Conservation (phyloP, 2,888 invertebrate genomes). For the Cartodere bifasciata region DNA sequence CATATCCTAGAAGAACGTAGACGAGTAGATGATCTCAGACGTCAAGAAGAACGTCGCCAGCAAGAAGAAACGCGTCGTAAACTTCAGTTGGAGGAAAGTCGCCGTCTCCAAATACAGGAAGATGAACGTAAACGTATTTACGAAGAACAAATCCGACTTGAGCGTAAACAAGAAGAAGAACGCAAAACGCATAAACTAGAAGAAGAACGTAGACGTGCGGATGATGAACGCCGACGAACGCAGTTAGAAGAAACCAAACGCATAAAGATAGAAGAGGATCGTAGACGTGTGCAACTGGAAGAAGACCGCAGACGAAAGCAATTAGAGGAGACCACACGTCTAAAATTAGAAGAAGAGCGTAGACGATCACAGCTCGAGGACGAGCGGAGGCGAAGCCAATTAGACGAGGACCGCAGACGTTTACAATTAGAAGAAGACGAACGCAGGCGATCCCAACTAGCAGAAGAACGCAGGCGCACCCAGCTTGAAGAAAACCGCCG, state of each 20-base stretch:
- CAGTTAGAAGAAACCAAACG: conserved; percentile 1
- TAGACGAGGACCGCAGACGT: conserved; percentile 20
- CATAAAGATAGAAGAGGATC: conserved; percentile 3
- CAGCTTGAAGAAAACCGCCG: conserved; percentile 15
- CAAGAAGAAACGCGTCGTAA: conserved; percentile 13
- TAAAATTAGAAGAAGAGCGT: conserved; percentile 5
- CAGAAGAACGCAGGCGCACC: conserved; percentile 8
- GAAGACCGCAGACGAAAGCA: conserved; percentile 13
- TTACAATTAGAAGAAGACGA: too few species aligned
- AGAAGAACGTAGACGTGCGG: conserved; percentile 13
- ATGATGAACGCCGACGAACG: conserved; percentile 9
- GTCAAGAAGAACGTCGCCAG: conserved; percentile 9
- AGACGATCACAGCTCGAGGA: conserved; percentile 11
- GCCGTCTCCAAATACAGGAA: conserved; percentile 12
- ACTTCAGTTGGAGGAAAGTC: too few species aligned
- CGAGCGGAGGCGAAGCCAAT: conserved; percentile 9
- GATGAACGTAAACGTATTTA: conserved; percentile 14
- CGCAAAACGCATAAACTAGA: conserved; percentile 8
- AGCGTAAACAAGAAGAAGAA: conserved; percentile 13
- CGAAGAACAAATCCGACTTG: conserved; percentile 12
- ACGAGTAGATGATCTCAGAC: conserved; percentile 7
- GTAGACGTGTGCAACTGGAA: conserved; percentile 2
- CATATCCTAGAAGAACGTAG: conserved; percentile 10
- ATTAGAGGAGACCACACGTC: conserved; percentile 8
- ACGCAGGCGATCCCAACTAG: conserved; percentile 16